These are phyloP conservation scores for Leucophora obtusa DNA, from an alignment of 2,888 invertebrate genomes.

Conservation along the genomic window DNA sequence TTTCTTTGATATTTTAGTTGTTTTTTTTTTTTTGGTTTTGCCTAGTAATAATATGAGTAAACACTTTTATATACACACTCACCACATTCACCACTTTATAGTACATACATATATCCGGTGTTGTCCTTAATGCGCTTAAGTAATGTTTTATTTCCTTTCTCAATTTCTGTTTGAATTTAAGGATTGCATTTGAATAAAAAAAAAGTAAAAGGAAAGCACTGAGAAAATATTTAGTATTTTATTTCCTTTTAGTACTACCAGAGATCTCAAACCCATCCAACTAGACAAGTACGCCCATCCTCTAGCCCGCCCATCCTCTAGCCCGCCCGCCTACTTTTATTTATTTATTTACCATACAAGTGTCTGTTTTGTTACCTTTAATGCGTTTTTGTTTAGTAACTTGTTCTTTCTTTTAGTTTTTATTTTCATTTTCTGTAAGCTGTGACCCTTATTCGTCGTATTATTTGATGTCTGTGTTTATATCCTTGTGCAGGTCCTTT, in stretches of 20 bases:
- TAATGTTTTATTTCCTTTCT: conserved; percentile 64
- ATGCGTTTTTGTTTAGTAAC: conserved; percentile 35
- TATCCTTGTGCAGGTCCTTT: conserved; percentile 62
- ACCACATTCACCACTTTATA: conserved; percentile 4
- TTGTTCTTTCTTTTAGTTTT: conserved; percentile 9
- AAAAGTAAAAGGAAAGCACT: neutral
- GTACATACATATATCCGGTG: conserved; percentile 46
- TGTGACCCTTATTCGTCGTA: conserved; percentile 24
- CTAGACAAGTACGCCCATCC: neutral
- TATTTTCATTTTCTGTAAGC: neutral
- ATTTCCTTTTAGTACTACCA: conserved; percentile 19
- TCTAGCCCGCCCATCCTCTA: neutral
- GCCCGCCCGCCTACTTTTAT: neutral
- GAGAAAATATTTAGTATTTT: conserved; percentile 25
- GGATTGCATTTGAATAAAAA: neutral
- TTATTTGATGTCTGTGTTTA: conserved; percentile 33
- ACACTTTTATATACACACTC: neutral
- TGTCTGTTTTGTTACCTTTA: conserved; percentile 43
- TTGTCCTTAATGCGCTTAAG: conserved; percentile 63
- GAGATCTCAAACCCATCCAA: conserved; percentile 5
- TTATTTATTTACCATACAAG: conserved; percentile 23
- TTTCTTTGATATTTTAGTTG: conserved; percentile 39
- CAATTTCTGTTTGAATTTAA: conserved; percentile 52
- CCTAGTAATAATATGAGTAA: conserved; percentile 9
- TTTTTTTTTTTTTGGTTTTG: too few species aligned